Conservation (phyloP, 2,888 invertebrate species). For the Athripsodes cinereus region DNA sequence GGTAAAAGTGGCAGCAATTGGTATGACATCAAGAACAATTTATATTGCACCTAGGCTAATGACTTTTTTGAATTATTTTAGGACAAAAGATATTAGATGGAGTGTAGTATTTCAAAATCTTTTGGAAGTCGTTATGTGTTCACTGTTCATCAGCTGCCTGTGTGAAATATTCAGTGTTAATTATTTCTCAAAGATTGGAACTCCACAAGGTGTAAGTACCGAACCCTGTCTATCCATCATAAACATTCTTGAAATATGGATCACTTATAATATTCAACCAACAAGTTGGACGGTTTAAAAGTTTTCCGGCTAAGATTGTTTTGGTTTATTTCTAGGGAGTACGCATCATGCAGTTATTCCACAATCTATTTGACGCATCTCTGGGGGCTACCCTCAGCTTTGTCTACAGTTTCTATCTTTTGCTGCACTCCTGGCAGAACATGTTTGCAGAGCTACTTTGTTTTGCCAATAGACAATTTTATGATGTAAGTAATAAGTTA, state of each 20-base stretch:
- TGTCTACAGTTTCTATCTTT: slow-evolving; percentile 73
- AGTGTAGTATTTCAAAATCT: slow-evolving; percentile 63
- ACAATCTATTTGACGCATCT: background rate
- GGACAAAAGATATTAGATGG: slow-evolving; percentile 70
- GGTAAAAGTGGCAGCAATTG: slow-evolving; percentile 51
- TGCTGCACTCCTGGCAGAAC: slow-evolving; percentile 89
- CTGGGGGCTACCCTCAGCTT: slow-evolving; percentile 63
- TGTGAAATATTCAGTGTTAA: slow-evolving; percentile 47
- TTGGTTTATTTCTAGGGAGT: background rate
- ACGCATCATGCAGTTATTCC: background rate
- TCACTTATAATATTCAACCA: too few relatives aligned
- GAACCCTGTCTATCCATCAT: too few relatives aligned
- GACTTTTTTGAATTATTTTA: too few relatives aligned
- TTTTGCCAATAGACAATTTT: slow-evolving; percentile 82
- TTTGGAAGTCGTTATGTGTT: slow-evolving; percentile 68
- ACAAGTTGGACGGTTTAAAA: too few relatives aligned
- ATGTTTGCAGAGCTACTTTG: slow-evolving; percentile 81
- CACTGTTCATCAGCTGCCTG: slow-evolving; percentile 76
- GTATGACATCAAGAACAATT: too few relatives aligned
- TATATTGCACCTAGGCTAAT: too few relatives aligned
- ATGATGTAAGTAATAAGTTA: slow-evolving; percentile 52
- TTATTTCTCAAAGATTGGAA: background rate
- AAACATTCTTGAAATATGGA: too few relatives aligned
- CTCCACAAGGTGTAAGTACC: background rate
- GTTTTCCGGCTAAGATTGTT: too few relatives aligned